Evolutionary conservation across 1,140 invertebrate genomes (phyloP), one percentile per base, ranked within the genome.

Genomic region (Wasmannia auropunctata): DNA sequence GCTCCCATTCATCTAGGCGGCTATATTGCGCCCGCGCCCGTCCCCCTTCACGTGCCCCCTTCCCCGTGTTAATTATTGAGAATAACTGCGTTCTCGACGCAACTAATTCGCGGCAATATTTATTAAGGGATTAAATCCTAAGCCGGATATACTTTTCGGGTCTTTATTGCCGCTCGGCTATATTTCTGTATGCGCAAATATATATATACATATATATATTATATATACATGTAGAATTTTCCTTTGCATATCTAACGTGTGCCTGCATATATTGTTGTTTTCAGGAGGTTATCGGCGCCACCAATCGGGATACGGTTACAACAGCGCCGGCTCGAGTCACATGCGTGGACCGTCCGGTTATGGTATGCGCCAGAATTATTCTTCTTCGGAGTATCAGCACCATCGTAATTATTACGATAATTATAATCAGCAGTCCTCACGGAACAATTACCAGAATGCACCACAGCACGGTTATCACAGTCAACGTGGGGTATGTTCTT

Each of bases 271-370:
- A n/a, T n/a, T n/a, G n/a, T 84, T 86, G 37, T 56, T 86, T 92
- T 7, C 86, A 94, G 93, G 91, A 94, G 93, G 91, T 22, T 94
- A 93, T 79, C 93, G 91, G 25, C 93, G 90, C 79, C 92, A 93
- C 28, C 91, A 91, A 43, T n/a, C 87, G n/a, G 51, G 56, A 19
- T 72, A 80, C 19, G 86, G 87, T 43, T 90, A 92, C 86, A 88
- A 83, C 19, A 93, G 58, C 14, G 67, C 81, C 0, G 49, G 86
- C 3, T 84, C 88, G 16, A 90, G 63, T 56, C 81, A 80, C 14
- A 22, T 22, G n/a, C 56, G 80, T 0, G 86, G 91, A 25, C 76
- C 91, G 19, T 90, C 70, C 3, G 58, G 90, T 0, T 92, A 80
- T 22, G 75, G 79, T 0, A 10, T 25, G 8, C 72, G 43, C 31